These are phyloP conservation scores for Gymnoscopelus braueri DNA, from an alignment of 2,797 vertebrate genomes.

Conservation along the genomic window DNA sequence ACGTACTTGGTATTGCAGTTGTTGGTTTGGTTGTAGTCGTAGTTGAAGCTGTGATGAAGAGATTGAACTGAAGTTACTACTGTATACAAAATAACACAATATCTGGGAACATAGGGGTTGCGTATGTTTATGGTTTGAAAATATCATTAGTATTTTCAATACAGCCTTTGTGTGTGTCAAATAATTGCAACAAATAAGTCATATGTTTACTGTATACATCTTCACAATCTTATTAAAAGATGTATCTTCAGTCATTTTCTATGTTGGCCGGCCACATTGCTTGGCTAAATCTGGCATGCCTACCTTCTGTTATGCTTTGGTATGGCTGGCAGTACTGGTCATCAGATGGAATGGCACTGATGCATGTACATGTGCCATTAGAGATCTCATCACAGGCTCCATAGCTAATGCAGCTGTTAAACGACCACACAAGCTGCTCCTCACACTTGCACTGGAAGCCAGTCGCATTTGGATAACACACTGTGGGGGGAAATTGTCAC, in stretches of 20 bases:
- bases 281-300: background rate
- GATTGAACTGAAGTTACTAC: background rate
- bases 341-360: slow-evolving; percentile 44
- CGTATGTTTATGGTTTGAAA: no score
- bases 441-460: slow-evolving; percentile 58
- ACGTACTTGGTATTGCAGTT: background rate
- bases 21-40: background rate
- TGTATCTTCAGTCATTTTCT: no score
- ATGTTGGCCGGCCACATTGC: no score
- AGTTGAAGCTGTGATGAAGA: background rate
- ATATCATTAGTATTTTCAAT: no score
- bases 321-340: slow-evolving; percentile 40
- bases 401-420: slow-evolving; percentile 45
- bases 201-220: no score
- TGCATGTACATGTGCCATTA: slow-evolving; percentile 61
- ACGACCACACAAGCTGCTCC: slow-evolving; percentile 45
- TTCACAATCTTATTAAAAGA: no score
- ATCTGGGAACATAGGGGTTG: no score
- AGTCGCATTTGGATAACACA: slow-evolving; percentile 29
- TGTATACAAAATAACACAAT: no score
- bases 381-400: slow-evolving; percentile 28
- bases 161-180: no score
- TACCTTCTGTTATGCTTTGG: slow-evolving; percentile 31
- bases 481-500: slow-evolving; percentile 12
- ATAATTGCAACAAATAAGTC: no score